phyloP scores from a whole-genome alignment of 2,888 invertebrate species.

The Baccha elongata region DNA sequence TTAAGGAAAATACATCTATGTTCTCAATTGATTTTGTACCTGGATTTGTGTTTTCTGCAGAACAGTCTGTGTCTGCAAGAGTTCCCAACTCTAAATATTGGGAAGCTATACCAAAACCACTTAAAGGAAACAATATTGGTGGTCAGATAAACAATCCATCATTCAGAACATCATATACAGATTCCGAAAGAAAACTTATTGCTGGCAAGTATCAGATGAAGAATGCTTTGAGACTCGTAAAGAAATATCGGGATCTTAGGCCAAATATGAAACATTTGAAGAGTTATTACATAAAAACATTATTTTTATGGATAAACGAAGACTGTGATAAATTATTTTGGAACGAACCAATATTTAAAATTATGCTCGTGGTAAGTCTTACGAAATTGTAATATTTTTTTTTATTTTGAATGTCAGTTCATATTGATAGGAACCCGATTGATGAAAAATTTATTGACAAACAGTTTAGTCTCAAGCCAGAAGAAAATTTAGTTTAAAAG shows the following conservation, averaged over 20 bases:
- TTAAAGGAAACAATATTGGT: not conserved
- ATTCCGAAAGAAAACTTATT: slow-evolving; percentile 17
- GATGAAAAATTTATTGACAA: too few species aligned
- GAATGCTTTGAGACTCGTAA: slow-evolving; percentile 17
- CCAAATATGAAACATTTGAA: slow-evolving; percentile 23
- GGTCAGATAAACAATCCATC: slow-evolving; percentile 2
- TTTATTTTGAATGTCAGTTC: too few species aligned
- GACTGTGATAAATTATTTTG: not conserved
- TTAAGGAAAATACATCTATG: not conserved
- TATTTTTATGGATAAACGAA: slow-evolving; percentile 34
- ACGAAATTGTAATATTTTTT: not conserved
- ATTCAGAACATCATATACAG: slow-evolving; percentile 19
- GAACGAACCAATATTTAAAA: slow-evolving; percentile 6
- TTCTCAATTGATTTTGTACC: slow-evolving; percentile 52
- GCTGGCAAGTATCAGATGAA: slow-evolving; percentile 3
- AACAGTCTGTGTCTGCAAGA: not conserved
- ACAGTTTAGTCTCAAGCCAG: too few species aligned
- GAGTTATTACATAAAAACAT: slow-evolving; percentile 45
- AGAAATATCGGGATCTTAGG: slow-evolving; percentile 28
- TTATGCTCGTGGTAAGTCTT: slow-evolving; percentile 22
- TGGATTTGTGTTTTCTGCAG: slow-evolving; percentile 17
- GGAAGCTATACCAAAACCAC: slow-evolving; percentile 43
- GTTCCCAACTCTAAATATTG: not conserved
- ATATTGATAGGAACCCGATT: too few species aligned
- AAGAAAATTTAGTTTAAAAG: too few species aligned